Evolutionary conservation across 1,140 invertebrate genomes (phyloP).

Genomic region (Triops longicaudatus): DNA sequence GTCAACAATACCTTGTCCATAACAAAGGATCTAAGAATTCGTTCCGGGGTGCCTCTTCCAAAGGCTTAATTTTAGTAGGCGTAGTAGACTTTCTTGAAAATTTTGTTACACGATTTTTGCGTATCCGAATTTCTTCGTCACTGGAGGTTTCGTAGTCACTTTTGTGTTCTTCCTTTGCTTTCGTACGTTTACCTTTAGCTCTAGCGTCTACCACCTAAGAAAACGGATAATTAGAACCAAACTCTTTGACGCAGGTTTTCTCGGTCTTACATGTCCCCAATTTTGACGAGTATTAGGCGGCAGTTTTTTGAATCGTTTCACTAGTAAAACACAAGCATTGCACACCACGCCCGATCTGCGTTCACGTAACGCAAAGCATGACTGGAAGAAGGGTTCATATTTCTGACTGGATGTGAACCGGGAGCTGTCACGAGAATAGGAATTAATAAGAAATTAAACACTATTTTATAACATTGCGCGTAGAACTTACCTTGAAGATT

Average conservation of each 20-base stretch:
- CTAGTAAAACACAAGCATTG: slow-evolving; percentile 76
- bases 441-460: slow-evolving; percentile 5
- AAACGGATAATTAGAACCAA: neutral
- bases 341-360: slow-evolving; percentile 74
- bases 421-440: slow-evolving; percentile 50
- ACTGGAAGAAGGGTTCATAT: slow-evolving; percentile 74
- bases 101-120: slow-evolving; percentile 14
- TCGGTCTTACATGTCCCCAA: slow-evolving; percentile 67
- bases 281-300: slow-evolving; percentile 65
- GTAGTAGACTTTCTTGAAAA: neutral
- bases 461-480: slow-evolving; percentile 18
- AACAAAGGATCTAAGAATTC: slow-evolving; percentile 21
- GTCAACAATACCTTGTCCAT: slow-evolving; percentile 18
- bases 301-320: slow-evolving; percentile 77
- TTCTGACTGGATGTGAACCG: slow-evolving; percentile 78
- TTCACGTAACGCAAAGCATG: slow-evolving; percentile 64
- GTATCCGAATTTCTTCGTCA: slow-evolving; percentile 46
- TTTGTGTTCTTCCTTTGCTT: neutral
- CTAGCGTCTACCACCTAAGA: neutral
- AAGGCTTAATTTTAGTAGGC: neutral
- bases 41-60: neutral
- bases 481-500: slow-evolving; percentile 59
- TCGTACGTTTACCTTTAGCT: neutral
- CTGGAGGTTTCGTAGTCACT: slow-evolving; percentile 55
- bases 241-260: no score